Percentiles rank a stretch among this genome's conserved stretches.
phyloP scores from a whole-genome alignment of 1,140 invertebrate genomes.

The Orussus abietinus region DNA sequence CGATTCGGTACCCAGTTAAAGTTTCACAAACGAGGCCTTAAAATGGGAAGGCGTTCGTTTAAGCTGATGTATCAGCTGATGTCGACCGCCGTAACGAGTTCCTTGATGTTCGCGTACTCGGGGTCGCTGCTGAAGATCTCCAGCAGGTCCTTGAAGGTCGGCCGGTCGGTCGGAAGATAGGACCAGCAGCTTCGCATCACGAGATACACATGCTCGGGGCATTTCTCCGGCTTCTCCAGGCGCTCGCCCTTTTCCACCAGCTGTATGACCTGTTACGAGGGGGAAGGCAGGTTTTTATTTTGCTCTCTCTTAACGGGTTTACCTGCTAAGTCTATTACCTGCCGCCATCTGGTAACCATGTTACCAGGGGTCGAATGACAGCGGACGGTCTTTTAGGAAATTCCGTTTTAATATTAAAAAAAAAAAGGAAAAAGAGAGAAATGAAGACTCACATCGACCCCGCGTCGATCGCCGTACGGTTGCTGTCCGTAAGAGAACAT shows the following conservation, averaged over 20 bases:
- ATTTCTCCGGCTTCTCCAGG: constrained; percentile 72
- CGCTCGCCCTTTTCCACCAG: constrained; percentile 73
- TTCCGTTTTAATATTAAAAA: constrained; percentile 9
- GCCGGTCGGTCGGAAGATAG: constrained; percentile 70
- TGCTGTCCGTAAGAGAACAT: constrained; percentile 88
- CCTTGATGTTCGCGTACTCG: constrained; percentile 66
- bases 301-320: constrained; percentile 3
- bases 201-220: constrained; percentile 80
- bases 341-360: too few relatives aligned
- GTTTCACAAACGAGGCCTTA: too few relatives aligned
- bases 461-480: constrained; percentile 83
- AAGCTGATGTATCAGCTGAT: constrained; percentile 47
- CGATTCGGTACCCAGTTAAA: too few relatives aligned
- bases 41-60: too few relatives aligned
- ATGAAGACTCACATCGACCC: constrained; percentile 64
- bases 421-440: constrained; percentile 13
- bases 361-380: too few relatives aligned
- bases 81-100: constrained; percentile 53
- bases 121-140: constrained; percentile 71
- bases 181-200: constrained; percentile 91
- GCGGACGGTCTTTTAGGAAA: too few relatives aligned
- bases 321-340: too few relatives aligned
- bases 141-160: constrained; percentile 76
- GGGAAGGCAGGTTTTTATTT: not conserved
- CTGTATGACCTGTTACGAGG: constrained; percentile 67